Evolutionary conservation across 2,888 invertebrate species (phyloP).

Genomic region (Apocheima hispidaria): DNA sequence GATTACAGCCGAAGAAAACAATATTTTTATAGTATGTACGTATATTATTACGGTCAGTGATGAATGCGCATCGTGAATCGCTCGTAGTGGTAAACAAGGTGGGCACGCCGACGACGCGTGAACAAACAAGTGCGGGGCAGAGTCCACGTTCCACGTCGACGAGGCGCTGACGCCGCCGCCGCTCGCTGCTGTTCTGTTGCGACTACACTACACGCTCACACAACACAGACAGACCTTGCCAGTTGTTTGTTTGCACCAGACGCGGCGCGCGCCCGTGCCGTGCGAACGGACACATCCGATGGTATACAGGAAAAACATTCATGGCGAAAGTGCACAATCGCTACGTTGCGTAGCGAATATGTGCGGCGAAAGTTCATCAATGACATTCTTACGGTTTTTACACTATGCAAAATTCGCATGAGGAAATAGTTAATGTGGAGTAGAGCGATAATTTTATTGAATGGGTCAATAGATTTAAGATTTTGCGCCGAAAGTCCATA

Average conservation of each 20-base stretch:
- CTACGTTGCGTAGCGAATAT: constrained; percentile 34
- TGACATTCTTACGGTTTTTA: constrained; percentile 25
- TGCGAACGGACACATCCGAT: constrained; percentile 49
- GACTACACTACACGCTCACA: constrained; percentile 5
- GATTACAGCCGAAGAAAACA: constrained; percentile 17
- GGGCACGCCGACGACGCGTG: constrained; percentile 79
- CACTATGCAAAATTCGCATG: background rate
- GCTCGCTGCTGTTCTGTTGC: background rate
- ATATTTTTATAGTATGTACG: constrained; percentile 48
- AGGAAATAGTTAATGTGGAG: constrained; percentile 2
- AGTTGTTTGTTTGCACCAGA: constrained; percentile 52
- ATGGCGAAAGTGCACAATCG: constrained; percentile 73
- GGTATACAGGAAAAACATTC: constrained; percentile 50
- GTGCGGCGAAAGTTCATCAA: constrained; percentile 72
- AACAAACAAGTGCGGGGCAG: constrained; percentile 77
- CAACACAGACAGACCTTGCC: constrained; percentile 4
- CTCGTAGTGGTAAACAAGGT: constrained; percentile 77
- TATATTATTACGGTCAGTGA: constrained; percentile 60
- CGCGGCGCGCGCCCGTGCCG: constrained; percentile 37
- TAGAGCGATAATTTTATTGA: background rate
- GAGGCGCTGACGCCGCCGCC: constrained; percentile 1
- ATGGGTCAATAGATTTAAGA: background rate
- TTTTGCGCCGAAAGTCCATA: background rate
- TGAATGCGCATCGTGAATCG: constrained; percentile 69
- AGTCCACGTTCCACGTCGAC: constrained; percentile 57